Base-by-base conservation (phyloP, 2,888 invertebrate genomes). In the Choreutis nemorana region DNA sequence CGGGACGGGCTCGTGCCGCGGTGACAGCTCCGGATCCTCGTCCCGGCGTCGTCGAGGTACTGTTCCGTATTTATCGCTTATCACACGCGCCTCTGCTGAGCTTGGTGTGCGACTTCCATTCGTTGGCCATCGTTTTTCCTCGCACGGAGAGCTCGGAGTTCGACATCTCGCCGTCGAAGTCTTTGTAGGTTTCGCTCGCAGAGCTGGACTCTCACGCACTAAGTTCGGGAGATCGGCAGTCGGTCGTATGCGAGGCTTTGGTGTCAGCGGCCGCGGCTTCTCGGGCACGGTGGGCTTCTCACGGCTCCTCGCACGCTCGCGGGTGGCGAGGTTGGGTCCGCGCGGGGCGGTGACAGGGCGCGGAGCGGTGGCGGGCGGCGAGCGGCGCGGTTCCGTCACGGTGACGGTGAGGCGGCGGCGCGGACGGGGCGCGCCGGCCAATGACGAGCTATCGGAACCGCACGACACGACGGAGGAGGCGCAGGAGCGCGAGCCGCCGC, bases 381-480 rank as follows among this genome's bases (percentile, higher is more conserved):
- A 57, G 23, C 73, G 64, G 48, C 73, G 75, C 15, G 79, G 73
- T 39, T 86, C 86, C 13, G 77, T 55, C 35, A 82, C 67, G 25
- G 75, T 75, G 7, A 84, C 81, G 54, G 83, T 86, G 45, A 84
- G 85, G 35, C 85, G 83, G 20, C 81, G 72, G 7, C 68, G 55
- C 1, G 68, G 64, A 8, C 80, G 66, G 12, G 79, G 73, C 8
- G 79, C 66, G 9, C 62, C 71, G 3, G 86, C 83, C 18, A 89
- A 62, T 1, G 89, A 89, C 0, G 90, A 89, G 55, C 89, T 90
- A 50, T 91, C 91, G 42, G 90, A 90, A 40, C 87, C 88, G 53
- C 87, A 89, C 36, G 90, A 90, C 12, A 89, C 86, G 35, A 90
- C 83, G 39, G 90, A 90, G 22, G 90, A 90, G 40, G 89, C 89